Conservation (phyloP, 2,888 invertebrate species). For the Caradrina clavipalpis region DNA sequence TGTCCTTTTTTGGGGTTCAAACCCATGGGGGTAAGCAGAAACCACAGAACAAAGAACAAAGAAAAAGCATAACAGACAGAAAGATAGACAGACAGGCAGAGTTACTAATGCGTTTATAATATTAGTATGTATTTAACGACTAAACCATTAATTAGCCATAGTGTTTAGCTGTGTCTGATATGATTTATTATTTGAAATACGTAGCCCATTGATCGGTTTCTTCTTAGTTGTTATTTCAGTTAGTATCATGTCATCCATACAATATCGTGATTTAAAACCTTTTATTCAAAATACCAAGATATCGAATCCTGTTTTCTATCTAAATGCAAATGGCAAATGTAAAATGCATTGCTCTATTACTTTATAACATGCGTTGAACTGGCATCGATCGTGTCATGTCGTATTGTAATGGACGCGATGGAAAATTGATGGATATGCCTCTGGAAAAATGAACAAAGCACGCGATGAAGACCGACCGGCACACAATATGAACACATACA, state of each 20-base stretch:
- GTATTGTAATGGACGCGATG: conserved; percentile 57
- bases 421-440: conserved; percentile 56
- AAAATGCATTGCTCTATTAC: conserved; percentile 59
- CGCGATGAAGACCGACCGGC: conserved; percentile 41
- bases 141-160: too few relatives aligned
- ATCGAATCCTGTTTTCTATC: conserved; percentile 68
- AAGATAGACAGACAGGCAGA: too few relatives aligned
- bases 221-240: conserved; percentile 18
- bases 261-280: conserved; percentile 44
- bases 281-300: conserved; percentile 51
- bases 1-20: too few relatives aligned
- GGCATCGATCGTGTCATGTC: conserved; percentile 61
- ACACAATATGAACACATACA: neutral
- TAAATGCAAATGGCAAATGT: conserved; percentile 72
- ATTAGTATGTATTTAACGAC: too few relatives aligned
- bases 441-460: conserved; percentile 44
- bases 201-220: neutral
- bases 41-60: too few relatives aligned
- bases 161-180: too few relatives aligned
- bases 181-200: too few relatives aligned
- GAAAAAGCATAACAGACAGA: too few relatives aligned
- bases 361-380: conserved; percentile 56
- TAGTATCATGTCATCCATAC: conserved; percentile 25
- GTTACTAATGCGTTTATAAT: too few relatives aligned
- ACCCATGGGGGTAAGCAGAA: too few relatives aligned